These are phyloP conservation scores for Aphelinus certus DNA, from an alignment of 1,140 invertebrate species.

Conservation along the genomic window DNA sequence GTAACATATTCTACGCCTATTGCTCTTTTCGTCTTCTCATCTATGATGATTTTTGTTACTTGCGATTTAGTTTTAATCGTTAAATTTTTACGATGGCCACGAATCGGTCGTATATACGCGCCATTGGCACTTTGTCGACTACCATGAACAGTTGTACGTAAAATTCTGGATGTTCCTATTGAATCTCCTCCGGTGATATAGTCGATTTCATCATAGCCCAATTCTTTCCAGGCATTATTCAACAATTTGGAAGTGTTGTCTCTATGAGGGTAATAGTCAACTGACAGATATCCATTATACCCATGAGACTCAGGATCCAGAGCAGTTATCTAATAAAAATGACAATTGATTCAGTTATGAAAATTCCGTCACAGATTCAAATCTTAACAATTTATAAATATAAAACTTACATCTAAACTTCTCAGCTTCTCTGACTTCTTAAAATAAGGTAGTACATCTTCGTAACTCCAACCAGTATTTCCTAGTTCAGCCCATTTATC, in stretches of 20 bases:
- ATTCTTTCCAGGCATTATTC: background rate
- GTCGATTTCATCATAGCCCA: background rate
- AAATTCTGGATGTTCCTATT: background rate
- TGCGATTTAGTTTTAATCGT: conserved; percentile 73
- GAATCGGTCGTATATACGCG: background rate
- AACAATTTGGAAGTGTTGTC: background rate
- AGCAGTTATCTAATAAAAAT: too few species aligned
- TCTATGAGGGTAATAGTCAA: background rate
- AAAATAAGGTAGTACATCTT: conserved; percentile 67
- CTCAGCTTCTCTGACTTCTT: conserved; percentile 59
- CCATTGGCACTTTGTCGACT: background rate
- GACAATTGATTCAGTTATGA: too few species aligned
- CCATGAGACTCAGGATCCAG: background rate
- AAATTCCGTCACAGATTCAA: too few species aligned
- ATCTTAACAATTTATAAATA: background rate
- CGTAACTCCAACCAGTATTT: conserved; percentile 70
- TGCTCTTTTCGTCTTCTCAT: conserved; percentile 50
- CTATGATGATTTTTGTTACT: conserved; percentile 69
- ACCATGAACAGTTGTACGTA: background rate
- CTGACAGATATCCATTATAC: conserved; percentile 1
- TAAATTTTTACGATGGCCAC: conserved; percentile 68
- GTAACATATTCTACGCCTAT: conserved; percentile 32
- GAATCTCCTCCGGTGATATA: background rate
- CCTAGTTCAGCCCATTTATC: conserved; percentile 72
- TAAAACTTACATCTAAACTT: conserved; percentile 16